These are phyloP conservation scores for Coregonus sp. DNA, from an alignment of 2,797 vertebrate species.

Conservation along the genomic window DNA sequence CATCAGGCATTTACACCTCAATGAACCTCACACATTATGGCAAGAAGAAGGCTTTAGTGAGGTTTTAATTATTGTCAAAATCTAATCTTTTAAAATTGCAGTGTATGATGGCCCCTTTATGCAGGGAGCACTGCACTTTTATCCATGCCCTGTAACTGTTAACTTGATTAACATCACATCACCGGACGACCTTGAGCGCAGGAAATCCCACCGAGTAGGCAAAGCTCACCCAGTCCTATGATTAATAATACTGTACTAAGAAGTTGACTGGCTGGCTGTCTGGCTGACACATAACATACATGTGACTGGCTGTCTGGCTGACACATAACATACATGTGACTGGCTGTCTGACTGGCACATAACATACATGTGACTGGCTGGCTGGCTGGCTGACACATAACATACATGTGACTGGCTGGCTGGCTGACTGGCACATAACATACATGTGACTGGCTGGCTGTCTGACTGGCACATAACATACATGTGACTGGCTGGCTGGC, in stretches of 20 bases:
- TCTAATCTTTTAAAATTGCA: background rate
- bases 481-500: too few relatives aligned
- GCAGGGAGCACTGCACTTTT: background rate
- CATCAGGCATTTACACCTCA: background rate
- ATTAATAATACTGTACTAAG: background rate
- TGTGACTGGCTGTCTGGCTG: too few relatives aligned
- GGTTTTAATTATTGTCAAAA: background rate
- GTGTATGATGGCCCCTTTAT: background rate
- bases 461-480: too few relatives aligned
- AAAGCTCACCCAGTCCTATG: background rate
- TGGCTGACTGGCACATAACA: too few relatives aligned
- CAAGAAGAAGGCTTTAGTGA: background rate
- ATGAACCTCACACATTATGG: slow-evolving; percentile 1
- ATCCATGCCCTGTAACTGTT: background rate
- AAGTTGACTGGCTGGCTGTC: background rate
- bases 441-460: too few relatives aligned
- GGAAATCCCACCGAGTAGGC: background rate
- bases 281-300: too few relatives aligned
- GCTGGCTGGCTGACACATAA: too few relatives aligned
- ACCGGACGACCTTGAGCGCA: background rate
- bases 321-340: too few relatives aligned
- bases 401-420: too few relatives aligned
- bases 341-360: too few relatives aligned
- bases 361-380: too few relatives aligned
- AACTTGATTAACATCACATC: slow-evolving; percentile 5